These are phyloP conservation scores for Gavialis gangeticus DNA, from an alignment of 2,113 vertebrate species.

Conservation along the genomic window DNA sequence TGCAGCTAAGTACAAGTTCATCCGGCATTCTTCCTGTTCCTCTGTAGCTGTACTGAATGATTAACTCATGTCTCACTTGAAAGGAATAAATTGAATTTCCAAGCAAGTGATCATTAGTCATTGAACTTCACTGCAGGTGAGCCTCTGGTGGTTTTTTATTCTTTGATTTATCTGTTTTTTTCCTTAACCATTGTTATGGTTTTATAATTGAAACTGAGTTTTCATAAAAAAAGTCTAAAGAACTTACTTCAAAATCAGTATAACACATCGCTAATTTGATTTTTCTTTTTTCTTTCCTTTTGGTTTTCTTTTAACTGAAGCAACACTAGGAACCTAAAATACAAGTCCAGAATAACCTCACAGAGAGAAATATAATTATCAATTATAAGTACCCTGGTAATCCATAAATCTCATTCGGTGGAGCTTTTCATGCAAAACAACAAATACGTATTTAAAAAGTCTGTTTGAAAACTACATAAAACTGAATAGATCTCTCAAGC, in stretches of 20 bases:
- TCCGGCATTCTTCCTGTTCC: neutral
- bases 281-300: neutral
- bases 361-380: neutral
- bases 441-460: neutral
- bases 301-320: neutral
- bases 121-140: neutral
- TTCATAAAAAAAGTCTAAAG: neutral
- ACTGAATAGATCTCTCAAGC: neutral
- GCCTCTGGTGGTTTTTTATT: neutral
- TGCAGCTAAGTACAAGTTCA: neutral
- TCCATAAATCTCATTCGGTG: neutral
- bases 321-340: neutral
- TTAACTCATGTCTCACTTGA: neutral
- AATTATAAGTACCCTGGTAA: neutral
- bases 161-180: neutral
- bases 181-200: neutral
- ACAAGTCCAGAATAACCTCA: neutral
- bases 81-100: slow-evolving; percentile 2
- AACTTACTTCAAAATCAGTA: neutral
- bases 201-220: neutral
- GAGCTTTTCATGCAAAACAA: neutral
- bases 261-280: neutral
- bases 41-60: neutral
- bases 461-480: neutral
- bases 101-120: slow-evolving; percentile 17